Evolutionary conservation across 2,888 invertebrate genomes (phyloP).

Genomic region (Protophormia terraenovae): DNA sequence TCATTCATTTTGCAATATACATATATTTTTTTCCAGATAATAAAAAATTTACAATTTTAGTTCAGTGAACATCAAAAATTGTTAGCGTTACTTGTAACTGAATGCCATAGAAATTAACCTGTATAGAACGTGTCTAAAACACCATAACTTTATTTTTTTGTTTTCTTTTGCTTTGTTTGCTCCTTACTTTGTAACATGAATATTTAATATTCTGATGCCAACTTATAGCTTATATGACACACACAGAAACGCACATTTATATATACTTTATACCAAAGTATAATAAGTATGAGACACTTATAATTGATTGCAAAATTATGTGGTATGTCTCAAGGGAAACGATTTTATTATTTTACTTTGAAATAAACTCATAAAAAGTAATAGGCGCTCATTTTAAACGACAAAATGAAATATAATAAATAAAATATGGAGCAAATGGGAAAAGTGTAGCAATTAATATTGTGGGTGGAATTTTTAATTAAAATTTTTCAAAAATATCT

Average conservation of each 20-base stretch:
- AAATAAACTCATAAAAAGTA: background rate
- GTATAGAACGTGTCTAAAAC: slow-evolving; percentile 7
- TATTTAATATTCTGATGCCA: slow-evolving; percentile 4
- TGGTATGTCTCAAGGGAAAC: background rate
- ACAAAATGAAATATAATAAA: too few species aligned
- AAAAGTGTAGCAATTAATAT: too few species aligned
- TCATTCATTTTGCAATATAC: background rate
- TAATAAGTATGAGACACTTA: background rate
- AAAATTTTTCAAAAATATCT: too few species aligned
- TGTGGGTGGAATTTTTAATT: too few species aligned
- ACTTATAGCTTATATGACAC: background rate
- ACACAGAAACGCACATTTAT: background rate
- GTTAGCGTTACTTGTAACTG: background rate
- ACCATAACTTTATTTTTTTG: background rate
- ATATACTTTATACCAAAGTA: background rate
- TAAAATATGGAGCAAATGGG: too few species aligned
- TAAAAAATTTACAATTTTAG: background rate
- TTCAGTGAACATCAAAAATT: slow-evolving; percentile 24
- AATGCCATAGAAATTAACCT: slow-evolving; percentile 5
- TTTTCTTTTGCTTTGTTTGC: background rate
- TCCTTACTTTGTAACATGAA: background rate
- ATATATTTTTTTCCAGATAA: background rate
- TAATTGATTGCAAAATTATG: slow-evolving; percentile 19
- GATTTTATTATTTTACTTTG: background rate
- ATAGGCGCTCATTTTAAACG: too few species aligned